Evolutionary conservation across 2,888 invertebrate genomes (phyloP), one percentile per base, ranked within the genome.

Genomic region (Halictus quadricinctus): DNA sequence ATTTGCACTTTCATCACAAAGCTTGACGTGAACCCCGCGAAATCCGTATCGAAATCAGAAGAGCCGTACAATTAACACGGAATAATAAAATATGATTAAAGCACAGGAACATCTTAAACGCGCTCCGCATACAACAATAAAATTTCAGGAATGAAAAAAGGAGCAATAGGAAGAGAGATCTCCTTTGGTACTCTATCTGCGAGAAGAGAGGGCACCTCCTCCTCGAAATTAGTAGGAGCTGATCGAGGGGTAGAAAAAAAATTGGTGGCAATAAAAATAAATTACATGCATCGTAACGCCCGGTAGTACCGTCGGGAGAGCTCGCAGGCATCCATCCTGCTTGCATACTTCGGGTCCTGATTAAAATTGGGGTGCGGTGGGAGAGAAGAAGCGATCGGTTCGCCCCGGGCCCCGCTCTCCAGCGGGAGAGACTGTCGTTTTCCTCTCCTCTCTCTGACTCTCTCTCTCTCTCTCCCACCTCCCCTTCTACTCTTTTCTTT

Each of bases 241-340:
- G 93, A 94, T 94, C 93, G 94, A 93, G 94, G 93, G 94, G 94
- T 92, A 90, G 93, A 93, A 94, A 93, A 93, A 92, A 94, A 94
- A 94, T 94, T 94, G 94, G 93, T 89, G 93, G 94, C 94, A 94
- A 94, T 94, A 94, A 94, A 94, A 94, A 94, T 94, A 94, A 94
- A 94, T 94, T 94, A 94, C 94, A 94, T 94, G 94, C 94, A 94
- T 94, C 94, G 94, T 94, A 94, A 94, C 93, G 93, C 92, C 92
- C 92, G 92, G 93, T 92, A 93, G 93, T 92, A 92, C 88, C 89
- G 87, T 74, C 88, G 90, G 91, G 90, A 91, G 92, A 88, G 93
- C 92, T 91, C 88, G 90, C 90, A 93, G 93, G 93, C 94, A 94
- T 94, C 91, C 93, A 94, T 94, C 93, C 93, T 90, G 91, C 93